Percentiles rank a stretch among this genome's conserved stretches.
phyloP scores from a whole-genome alignment of 2,888 invertebrate genomes.

The Argyresthia goedartella region DNA sequence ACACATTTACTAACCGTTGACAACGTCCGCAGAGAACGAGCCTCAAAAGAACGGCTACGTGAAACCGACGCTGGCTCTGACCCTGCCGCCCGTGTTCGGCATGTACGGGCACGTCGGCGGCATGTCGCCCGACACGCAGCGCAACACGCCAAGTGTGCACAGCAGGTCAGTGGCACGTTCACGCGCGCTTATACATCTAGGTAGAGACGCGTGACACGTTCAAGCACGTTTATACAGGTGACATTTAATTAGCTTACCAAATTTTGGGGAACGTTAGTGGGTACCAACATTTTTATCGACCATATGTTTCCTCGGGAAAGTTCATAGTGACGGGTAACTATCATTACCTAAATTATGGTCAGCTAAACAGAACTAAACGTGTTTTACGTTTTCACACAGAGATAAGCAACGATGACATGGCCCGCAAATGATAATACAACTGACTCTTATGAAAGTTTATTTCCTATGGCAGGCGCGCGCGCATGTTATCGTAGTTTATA shows the following conservation, averaged over 20 bases:
- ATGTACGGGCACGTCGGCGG: constrained; percentile 72
- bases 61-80: constrained; percentile 85
- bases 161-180: constrained; percentile 75
- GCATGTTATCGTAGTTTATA: too few species aligned
- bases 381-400: too few species aligned
- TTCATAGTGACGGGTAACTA: not conserved
- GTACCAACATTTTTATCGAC: not conserved
- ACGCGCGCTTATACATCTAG: not conserved
- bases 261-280: not conserved
- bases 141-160: constrained; percentile 82
- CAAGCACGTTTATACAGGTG: too few species aligned
- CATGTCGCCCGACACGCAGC: constrained; percentile 77
- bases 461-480: too few species aligned
- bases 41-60: constrained; percentile 87
- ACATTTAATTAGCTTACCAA: too few species aligned
- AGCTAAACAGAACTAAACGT: too few species aligned
- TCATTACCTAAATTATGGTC: not conserved
- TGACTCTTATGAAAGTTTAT: too few species aligned
- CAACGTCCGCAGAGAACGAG: constrained; percentile 22
- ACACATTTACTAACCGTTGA: not conserved
- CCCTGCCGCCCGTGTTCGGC: constrained; percentile 84
- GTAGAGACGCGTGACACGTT: not conserved
- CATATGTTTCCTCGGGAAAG: not conserved
- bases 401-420: too few species aligned
- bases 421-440: too few species aligned